phyloP scores from a whole-genome alignment of 2,113 vertebrate species.

The Damaliscus lunatus region DNA sequence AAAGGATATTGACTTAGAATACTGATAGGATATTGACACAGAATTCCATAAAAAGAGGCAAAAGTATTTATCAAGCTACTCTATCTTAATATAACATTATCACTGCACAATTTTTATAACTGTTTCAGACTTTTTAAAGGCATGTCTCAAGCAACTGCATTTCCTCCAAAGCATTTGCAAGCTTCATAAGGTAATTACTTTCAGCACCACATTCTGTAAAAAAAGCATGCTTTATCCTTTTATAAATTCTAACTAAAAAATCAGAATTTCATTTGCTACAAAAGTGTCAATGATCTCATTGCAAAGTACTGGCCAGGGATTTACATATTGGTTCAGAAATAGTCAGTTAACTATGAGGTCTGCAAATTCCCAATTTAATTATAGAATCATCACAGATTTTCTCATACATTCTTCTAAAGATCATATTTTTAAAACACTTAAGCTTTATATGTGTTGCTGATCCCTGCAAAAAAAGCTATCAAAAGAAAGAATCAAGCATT shows the following conservation, averaged over 20 bases:
- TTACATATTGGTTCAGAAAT: slow-evolving; percentile 42
- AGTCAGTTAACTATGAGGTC: slow-evolving; percentile 38
- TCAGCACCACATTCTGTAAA: neutral
- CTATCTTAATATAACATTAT: neutral
- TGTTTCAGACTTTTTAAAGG: neutral
- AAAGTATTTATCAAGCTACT: neutral
- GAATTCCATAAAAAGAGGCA: neutral
- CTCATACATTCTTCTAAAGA: neutral
- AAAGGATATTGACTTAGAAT: neutral
- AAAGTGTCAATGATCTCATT: slow-evolving; percentile 16
- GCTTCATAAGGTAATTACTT: neutral
- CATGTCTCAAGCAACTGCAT: neutral
- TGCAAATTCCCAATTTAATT: slow-evolving; percentile 61
- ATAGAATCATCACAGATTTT: slow-evolving; percentile 4
- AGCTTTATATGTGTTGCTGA: neutral
- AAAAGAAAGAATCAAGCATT: neutral
- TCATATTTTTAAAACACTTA: neutral
- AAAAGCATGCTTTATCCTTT: neutral
- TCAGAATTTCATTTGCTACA: slow-evolving; percentile 4
- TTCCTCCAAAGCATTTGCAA: neutral
- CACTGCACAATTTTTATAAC: neutral
- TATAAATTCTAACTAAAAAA: neutral
- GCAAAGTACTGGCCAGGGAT: slow-evolving; percentile 6
- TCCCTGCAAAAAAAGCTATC: neutral
- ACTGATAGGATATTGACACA: neutral